Evolutionary conservation across 2,888 invertebrate genomes (phyloP).

Genomic region (Candidula unifasciata): DNA sequence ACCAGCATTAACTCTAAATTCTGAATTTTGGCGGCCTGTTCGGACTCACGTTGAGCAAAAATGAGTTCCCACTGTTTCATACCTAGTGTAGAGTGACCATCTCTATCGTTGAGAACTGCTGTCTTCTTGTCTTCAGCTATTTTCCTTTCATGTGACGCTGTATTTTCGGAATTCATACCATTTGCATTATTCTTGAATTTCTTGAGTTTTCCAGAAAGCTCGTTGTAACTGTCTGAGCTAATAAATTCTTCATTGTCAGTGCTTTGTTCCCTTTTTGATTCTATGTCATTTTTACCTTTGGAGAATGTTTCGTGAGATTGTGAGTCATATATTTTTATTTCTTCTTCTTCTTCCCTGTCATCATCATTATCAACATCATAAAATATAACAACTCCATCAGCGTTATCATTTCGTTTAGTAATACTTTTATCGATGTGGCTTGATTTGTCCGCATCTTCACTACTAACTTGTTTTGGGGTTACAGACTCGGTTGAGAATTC

Average conservation of each 20-base stretch:
- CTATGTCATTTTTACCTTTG: not conserved
- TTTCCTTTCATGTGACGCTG: not conserved
- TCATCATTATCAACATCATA: conserved; percentile 8
- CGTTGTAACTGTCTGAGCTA: not conserved
- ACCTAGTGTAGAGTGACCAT: conserved; percentile 6
- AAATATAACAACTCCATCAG: not conserved
- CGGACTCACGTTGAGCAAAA: conserved; percentile 55
- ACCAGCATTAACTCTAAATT: conserved; percentile 68
- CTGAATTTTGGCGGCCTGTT: conserved; percentile 66
- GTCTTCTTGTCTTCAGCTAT: not conserved
- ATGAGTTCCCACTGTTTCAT: conserved; percentile 48
- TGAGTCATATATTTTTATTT: not conserved
- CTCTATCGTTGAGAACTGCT: not conserved
- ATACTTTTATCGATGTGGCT: not conserved
- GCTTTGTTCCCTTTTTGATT: conserved; percentile 4
- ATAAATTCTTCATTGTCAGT: conserved; percentile 7
- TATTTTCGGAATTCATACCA: not conserved
- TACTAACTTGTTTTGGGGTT: not conserved
- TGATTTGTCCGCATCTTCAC: not conserved
- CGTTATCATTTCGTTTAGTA: not conserved
- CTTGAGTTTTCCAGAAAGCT: not conserved
- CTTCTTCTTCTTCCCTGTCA: conserved; percentile 23
- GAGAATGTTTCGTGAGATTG: not conserved
- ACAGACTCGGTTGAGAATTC: not conserved
- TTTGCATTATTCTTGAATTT: not conserved